Percentiles rank a stretch among this genome's conserved stretches.
phyloP scores from a whole-genome alignment of 2,113 vertebrate genomes.

The Fukomys damarensis region DNA sequence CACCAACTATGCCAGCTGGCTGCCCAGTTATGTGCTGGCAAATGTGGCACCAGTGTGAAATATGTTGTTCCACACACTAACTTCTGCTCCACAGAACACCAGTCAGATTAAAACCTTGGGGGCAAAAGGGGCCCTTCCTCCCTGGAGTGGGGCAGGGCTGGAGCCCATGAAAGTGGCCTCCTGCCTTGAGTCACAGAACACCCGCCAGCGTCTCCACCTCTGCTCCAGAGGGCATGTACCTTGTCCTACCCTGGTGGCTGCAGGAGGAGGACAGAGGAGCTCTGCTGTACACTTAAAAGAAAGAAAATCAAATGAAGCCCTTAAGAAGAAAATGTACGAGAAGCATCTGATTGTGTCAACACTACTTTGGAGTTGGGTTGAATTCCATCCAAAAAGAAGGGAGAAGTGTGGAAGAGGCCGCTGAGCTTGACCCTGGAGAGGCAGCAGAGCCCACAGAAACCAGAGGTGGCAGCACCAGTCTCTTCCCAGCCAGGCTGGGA shows the following conservation, averaged over 20 bases:
- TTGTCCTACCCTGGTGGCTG: conserved; percentile 66
- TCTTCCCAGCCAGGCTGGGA: conserved; percentile 50
- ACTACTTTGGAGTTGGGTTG: conserved; percentile 61
- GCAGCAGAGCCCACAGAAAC: not conserved
- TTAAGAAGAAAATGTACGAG: not conserved
- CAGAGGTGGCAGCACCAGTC: conserved; percentile 32
- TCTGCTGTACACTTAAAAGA: conserved; percentile 18
- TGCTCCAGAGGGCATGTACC: conserved; percentile 74
- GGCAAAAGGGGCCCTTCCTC: not conserved
- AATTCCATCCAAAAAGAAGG: conserved; percentile 45
- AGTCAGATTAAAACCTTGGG: not conserved
- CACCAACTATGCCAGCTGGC: conserved; percentile 59
- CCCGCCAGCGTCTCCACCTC: not conserved
- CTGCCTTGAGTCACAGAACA: not conserved
- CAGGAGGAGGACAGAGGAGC: not conserved
- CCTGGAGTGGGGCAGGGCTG: not conserved
- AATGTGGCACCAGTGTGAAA: not conserved
- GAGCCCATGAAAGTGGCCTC: conserved; percentile 9
- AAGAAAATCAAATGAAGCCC: conserved; percentile 45
- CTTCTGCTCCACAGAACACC: not conserved
- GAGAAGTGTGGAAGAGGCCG: not conserved
- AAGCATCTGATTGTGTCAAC: conserved; percentile 4
- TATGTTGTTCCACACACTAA: not conserved
- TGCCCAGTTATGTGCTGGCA: not conserved
- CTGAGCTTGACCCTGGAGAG: not conserved